Conservation (phyloP, 2,113 vertebrate species). For the Anoura caudifer region DNA sequence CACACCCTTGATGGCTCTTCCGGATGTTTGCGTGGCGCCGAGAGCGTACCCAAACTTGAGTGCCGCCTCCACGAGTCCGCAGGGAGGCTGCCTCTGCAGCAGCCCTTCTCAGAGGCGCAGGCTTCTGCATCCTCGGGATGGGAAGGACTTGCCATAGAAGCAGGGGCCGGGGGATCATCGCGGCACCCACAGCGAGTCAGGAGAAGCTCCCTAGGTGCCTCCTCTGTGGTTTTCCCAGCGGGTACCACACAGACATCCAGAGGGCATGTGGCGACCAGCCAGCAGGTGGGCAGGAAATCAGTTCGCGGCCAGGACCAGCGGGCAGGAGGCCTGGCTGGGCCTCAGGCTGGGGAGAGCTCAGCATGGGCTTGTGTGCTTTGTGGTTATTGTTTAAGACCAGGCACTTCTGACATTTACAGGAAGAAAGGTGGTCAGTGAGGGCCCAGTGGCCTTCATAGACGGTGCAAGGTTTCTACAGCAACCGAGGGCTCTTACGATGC, state of each 20-base stretch:
- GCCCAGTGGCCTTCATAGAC: neutral
- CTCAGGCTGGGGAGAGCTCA: neutral
- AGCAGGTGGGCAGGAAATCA: neutral
- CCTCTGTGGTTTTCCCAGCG: neutral
- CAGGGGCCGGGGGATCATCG: neutral
- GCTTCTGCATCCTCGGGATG: too few species aligned
- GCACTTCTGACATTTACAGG: neutral
- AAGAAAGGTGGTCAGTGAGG: neutral
- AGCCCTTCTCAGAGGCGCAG: neutral
- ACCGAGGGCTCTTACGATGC: neutral
- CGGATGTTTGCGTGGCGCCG: neutral
- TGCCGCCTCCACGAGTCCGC: neutral
- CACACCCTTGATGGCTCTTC: neutral
- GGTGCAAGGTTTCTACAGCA: neutral
- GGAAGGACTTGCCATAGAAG: fast-evolving
- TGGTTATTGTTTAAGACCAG: neutral
- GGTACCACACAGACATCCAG: neutral
- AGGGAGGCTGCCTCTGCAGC: neutral
- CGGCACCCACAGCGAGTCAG: neutral
- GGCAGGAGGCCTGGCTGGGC: neutral
- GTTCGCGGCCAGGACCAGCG: neutral
- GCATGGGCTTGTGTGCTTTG: neutral
- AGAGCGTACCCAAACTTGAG: neutral
- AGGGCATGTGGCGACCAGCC: neutral
- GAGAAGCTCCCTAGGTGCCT: too few species aligned